phyloP scores from a whole-genome alignment of 2,113 vertebrate genomes.

The Amphilophus citrinellus region DNA sequence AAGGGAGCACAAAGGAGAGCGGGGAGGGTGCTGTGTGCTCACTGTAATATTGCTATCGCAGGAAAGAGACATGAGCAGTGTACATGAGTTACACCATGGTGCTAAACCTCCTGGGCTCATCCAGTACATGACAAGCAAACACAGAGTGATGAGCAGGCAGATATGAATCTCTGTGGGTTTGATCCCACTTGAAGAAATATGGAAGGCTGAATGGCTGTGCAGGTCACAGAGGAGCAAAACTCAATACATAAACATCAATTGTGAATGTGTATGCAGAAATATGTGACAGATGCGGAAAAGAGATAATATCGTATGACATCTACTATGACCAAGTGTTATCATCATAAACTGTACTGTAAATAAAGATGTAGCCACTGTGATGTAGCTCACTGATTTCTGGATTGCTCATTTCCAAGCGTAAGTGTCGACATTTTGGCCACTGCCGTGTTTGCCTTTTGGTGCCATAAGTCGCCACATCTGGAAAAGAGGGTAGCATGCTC shows the following conservation, averaged over 20 bases:
- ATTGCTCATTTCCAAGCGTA: not conserved
- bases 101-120: conserved; percentile 10
- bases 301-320: too few species aligned
- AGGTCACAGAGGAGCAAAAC: not conserved
- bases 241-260: not conserved
- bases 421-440: not conserved
- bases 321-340: not conserved
- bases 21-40: not conserved
- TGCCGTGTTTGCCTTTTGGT: not conserved
- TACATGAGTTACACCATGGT: conserved; percentile 2
- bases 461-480: not conserved
- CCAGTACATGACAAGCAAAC: conserved; percentile 24
- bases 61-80: conserved; percentile 7
- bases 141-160: not conserved
- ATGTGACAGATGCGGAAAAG: not conserved
- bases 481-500: not conserved
- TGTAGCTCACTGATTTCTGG: not conserved
- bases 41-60: conserved; percentile 8
- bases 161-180: conserved; percentile 6
- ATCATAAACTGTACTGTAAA: not conserved
- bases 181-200: not conserved
- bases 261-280: not conserved
- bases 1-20: not conserved
- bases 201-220: not conserved
- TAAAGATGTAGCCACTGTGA: not conserved